Conservation (phyloP, 2,888 invertebrate genomes). For the Stenurella melanura region DNA sequence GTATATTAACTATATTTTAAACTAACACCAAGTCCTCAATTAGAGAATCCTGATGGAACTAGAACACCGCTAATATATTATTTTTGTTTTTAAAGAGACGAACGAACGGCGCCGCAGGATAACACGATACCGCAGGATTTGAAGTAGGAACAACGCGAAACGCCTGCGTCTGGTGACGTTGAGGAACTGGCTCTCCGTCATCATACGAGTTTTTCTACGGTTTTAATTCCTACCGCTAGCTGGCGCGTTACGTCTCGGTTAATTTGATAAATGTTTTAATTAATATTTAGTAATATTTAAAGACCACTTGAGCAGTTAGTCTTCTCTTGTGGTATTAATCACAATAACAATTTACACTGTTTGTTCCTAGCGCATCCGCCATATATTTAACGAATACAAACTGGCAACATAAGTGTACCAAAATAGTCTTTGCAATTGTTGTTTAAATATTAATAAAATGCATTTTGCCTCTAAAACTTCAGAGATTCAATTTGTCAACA, state of each 20-base stretch:
- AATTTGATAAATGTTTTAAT: conserved; percentile 34
- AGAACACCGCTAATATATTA: neutral
- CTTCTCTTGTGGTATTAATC: neutral
- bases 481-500: too few relatives aligned
- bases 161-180: conserved; percentile 47
- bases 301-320: neutral
- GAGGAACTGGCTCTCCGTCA: conserved; percentile 49
- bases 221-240: conserved; percentile 46
- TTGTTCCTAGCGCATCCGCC: neutral
- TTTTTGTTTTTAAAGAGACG: conserved; percentile 22
- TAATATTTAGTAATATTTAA: conserved; percentile 14
- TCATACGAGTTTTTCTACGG: conserved; percentile 44
- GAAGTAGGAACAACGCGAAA: conserved; percentile 44
- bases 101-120: conserved; percentile 40
- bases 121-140: conserved; percentile 46
- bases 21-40: neutral
- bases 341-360: neutral
- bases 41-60: neutral
- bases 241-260: conserved; percentile 35
- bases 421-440: too few relatives aligned
- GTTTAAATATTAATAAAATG: too few relatives aligned
- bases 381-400: neutral
- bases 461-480: too few relatives aligned
- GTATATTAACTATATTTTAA: neutral
- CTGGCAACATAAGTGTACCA: too few relatives aligned